Base-by-base conservation (phyloP, 1,140 invertebrate species). In the Bicyclus anynana region DNA sequence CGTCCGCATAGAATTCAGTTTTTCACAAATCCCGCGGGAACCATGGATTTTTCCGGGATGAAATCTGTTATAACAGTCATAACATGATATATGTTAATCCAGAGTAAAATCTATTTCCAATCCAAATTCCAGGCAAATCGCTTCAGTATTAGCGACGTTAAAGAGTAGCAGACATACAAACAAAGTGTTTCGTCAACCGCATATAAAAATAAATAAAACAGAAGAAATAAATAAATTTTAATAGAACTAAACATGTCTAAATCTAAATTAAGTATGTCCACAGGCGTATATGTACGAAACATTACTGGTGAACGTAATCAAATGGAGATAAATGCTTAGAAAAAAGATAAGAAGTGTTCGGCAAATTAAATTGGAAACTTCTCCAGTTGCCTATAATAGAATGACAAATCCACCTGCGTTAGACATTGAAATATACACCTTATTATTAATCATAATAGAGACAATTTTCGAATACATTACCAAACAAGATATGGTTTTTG, bases 331-430 rank as follows among this genome's bases (percentile, higher is more conserved):
- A 84, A 84, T 77, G 73, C 72, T 74, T 59, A 67, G 69, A 78
- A 81, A 81, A 78, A 77, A 80, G 77, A 82, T 78, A 80, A 72
- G 68, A 69, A 77, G 69, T 79, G 78, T 79, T 77, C 72, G 72
- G 79, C 77, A 82, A 84, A 84, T 84, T 82, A 84, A 84, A 84
- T 82, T 82, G 81, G 75, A 84, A 78, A 79, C 71, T 82, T 75
- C 69, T 67, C 67, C 67, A 65, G 59, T 44, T 51, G 56, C 42
- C 35, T 23, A 12, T 10, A 21, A 35, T 35, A 48, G 49, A 71
- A 72, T 51, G 58, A 44, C 57, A 2, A 59, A 80, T 62, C 59
- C 62, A 6, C 2, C 1, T 12, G 14, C 9, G 44, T 35, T n/a
- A n/a, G n/a, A n/a, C n/a, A n/a, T n/a, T 4, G 0, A 46, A 69